Base-by-base conservation (phyloP, 1,140 invertebrate species). In the Lanistes nyassanus region DNA sequence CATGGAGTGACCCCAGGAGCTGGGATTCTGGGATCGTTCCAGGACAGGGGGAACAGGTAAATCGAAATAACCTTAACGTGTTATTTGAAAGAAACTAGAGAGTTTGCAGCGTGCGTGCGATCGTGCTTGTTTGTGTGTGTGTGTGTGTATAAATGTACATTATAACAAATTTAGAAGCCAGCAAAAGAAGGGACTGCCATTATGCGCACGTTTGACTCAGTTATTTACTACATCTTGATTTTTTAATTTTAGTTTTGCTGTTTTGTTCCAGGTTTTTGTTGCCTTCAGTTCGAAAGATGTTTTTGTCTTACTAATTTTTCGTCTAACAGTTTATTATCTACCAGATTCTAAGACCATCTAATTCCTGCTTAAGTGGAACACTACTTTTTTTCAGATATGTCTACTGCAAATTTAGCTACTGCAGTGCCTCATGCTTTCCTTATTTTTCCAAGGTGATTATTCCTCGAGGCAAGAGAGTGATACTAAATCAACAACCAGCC, bases 401-500 rank as follows among this genome's bases (percentile, higher is more conserved):
- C 13, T 55, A n/a, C 13, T 55, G 53, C 53, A 55, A n/a, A n/a
- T 55, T 13, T 13, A 16, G 13, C 13, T 11, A 11, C 9, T 34
- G 31, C n/a, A 11, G n/a, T 19, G 31, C 1, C 9, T 0, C 4
- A 4, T 4, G 7, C n/a, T 67, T 34, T 34, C n/a, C 3, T 67
- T 7, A 39, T 39, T 36, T 36, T 67, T 23, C 34, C 5, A 11
- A 58, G 47, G 55, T 64, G 39, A n/a, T 39, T 62, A 51, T 74
- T 23, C 36, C 58, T 26, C 16, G 19, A 23, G 60, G 60, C 23
- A 39, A 42, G 36, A 34, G 58, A 16, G 58, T 74, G 29, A 4
- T 74, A 11, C 72, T 74, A 31, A 51, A 74, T 34, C 56, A 42
- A 19, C 42, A 56, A 23, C 72, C 72, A 21, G 55, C 29, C 23